Evolutionary conservation across 2,113 vertebrate genomes (phyloP), one percentile per base, ranked within the genome.

Genomic region (Ammodytes marinus): DNA sequence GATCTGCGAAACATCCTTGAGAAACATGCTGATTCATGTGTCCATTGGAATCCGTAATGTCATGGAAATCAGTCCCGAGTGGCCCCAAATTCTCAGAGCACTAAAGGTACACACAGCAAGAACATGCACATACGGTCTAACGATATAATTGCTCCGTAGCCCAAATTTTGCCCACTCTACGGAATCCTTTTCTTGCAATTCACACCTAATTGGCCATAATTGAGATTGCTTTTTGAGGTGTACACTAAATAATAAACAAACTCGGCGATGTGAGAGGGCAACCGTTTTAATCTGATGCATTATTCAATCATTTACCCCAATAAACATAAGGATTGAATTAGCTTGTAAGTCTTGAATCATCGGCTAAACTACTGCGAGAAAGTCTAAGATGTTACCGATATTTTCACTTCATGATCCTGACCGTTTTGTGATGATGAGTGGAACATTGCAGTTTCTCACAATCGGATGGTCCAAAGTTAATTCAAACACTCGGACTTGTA

Each of bases 401-500:
- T n/a, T 66, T 59, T 72, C 5, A 7, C 14, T n/a, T 42, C 2
- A 14, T 0, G 1, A 53, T 46, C 17, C 39, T 40, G 4, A 43
- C 27, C 27, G 59, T 8, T 43, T 55, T 72, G 37, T 14, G 11
- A 11, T n/a, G 10, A 4, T 6, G 8, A n/a, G 17, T 47, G 8
- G 3, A 57, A 5, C 49, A 58, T 55, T 17, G 4, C 27, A 53
- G 9, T 15, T 59, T 3, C 11, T 63, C 19, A 64, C 19, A 64
- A 54, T 10, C 40, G 2, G 40, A 37, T 4, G 15, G 49, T 49
- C 17, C 3, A 66, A 71, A 49, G 72, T 70, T 39, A 27, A 59
- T 77, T 73, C 50, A 70, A n/a, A 77, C 19, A 19, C 46, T 54
- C 17, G 53, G 43, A 37, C n/a, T n/a, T n/a, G n/a, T n/a, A 19